Conservation (phyloP, 2,113 vertebrate species). For the Heterotilapia buettikoferi region DNA sequence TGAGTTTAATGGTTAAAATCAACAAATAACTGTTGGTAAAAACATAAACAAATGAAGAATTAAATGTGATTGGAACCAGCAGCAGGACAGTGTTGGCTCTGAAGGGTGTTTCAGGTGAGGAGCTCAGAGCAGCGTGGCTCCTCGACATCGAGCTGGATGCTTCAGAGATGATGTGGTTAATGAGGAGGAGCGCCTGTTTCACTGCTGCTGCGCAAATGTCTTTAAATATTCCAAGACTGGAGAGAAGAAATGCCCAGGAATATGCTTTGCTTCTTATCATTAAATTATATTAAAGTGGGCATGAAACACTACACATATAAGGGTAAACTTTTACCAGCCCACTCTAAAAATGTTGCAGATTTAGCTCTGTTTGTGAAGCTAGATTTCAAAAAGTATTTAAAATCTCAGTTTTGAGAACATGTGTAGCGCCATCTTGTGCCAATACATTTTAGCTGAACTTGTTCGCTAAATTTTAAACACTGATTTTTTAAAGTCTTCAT, state of each 20-base stretch:
- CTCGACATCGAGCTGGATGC: not conserved
- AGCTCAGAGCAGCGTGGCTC: not conserved
- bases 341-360: fast-evolving
- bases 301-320: not conserved
- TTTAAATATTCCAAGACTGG: not conserved
- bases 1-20: not conserved
- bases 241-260: not conserved
- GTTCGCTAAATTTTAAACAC: not conserved
- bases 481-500: fast-evolving
- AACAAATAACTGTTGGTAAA: fast-evolving
- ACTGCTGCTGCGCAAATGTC: not conserved
- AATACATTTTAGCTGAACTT: fast-evolving
- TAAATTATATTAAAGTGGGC: fast-evolving
- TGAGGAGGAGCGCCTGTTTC: not conserved
- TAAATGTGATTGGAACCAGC: not conserved
- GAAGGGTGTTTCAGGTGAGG: no score
- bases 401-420: not conserved
- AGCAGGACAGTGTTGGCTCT: not conserved
- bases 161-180: not conserved
- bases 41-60: fast-evolving
- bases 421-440: not conserved
- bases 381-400: not conserved
- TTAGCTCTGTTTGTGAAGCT: not conserved
- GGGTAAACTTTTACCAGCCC: not conserved
- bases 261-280: not conserved